Conservation (phyloP, 2,888 invertebrate species). For the Stenurella melanura region DNA sequence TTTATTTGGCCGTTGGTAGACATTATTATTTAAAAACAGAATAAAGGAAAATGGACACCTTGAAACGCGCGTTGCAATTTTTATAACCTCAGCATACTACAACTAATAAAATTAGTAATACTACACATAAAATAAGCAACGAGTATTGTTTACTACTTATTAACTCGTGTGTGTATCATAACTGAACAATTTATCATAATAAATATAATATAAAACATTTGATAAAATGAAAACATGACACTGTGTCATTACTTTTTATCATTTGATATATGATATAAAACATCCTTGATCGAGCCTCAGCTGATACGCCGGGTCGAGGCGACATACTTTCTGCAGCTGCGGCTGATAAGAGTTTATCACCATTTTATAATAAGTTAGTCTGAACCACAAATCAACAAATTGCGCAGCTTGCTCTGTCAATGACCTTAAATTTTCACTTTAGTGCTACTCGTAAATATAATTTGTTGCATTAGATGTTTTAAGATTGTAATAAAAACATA, state of each 20-base stretch:
- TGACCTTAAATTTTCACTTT: constrained; percentile 57
- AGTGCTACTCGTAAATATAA: constrained; percentile 24
- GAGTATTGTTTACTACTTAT: background rate
- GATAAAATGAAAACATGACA: constrained; percentile 21
- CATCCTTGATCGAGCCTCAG: constrained; percentile 38
- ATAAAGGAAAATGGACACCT: background rate
- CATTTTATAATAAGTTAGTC: constrained; percentile 39
- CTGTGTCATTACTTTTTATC: constrained; percentile 1
- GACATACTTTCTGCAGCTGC: constrained; percentile 59
- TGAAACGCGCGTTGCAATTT: background rate
- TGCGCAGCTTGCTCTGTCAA: constrained; percentile 63
- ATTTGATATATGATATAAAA: constrained; percentile 26
- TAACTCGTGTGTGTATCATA: background rate
- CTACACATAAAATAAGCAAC: background rate
- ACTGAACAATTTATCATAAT: constrained; percentile 1
- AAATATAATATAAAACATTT: constrained; percentile 4
- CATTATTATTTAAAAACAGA: too few relatives aligned
- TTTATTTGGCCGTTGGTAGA: too few relatives aligned
- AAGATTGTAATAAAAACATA: constrained; percentile 32
- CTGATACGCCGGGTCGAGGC: constrained; percentile 40
- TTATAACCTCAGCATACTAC: background rate
- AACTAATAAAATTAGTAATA: background rate
- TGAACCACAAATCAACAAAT: constrained; percentile 59
- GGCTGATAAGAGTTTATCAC: constrained; percentile 52
- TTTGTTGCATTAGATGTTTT: constrained; percentile 28